Base-by-base conservation (phyloP, 2,113 vertebrate genomes). In the Pteruthius melanotis region DNA sequence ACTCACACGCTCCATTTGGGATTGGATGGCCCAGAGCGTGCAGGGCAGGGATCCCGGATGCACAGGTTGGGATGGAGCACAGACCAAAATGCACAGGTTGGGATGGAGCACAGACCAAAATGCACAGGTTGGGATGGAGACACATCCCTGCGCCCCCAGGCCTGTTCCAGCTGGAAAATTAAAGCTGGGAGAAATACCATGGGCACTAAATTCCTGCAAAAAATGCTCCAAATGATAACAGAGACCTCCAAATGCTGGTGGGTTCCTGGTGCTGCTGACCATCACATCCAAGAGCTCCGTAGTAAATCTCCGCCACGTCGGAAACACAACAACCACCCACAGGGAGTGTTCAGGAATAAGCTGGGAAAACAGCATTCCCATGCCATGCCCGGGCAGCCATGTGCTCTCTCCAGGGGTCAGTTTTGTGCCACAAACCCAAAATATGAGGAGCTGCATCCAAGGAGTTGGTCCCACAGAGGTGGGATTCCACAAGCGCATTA, bases 111-210 rank as follows among this genome's bases (percentile, higher is more conserved):
- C n/a, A n/a, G n/a, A n/a, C n/a, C n/a, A n/a, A n/a, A n/a, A n/a
- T n/a, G n/a, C n/a, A n/a, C n/a, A n/a, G n/a, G n/a, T n/a, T n/a
- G n/a, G n/a, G 69, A 24, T 31, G 68, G 76, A 84, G 42, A 69
- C 17, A 4, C 1, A 3, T 50, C 56, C 50, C 50, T 2, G 5
- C 0, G 0, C 13, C 2, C 13, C 2, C 11, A 15, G 44, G 16
- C 1, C 6, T 39, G 17, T 0, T 35, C 47, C 56, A 84, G 45
- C 0, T 76, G 49, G 61, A 53, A 42, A 63, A 69, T 13, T 3
- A 63, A 77, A 54, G 5, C n/a, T 49, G 40, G 37, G 40, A 63
- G 6, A 52, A 86, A 65, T 12, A 35, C 11, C 39, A 3, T 0
- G 2, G 7, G 10, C 1, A 7, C 2, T 13, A n/a, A 21, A 13